Evolutionary conservation across 1,140 invertebrate genomes (phyloP).

Genomic region (Drosophila parvula): DNA sequence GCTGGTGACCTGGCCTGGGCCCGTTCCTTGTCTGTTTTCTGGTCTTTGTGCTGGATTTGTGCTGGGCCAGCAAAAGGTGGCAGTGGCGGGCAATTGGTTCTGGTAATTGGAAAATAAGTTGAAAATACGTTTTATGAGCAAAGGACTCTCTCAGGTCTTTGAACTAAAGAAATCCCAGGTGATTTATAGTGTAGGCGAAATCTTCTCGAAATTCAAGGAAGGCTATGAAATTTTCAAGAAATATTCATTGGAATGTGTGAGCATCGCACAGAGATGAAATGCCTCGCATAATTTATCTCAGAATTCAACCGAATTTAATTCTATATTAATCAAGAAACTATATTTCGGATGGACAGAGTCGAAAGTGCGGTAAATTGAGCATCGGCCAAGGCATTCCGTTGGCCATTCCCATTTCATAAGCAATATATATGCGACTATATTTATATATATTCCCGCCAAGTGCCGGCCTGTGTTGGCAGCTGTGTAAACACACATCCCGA

Average conservation of each 20-base stretch:
- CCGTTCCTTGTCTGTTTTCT: slow-evolving; percentile 22
- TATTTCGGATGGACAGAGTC: slow-evolving; percentile 34
- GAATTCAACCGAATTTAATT: slow-evolving; percentile 32
- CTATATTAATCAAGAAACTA: slow-evolving; percentile 51
- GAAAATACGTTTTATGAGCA: slow-evolving; percentile 40
- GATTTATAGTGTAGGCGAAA: slow-evolving; percentile 9
- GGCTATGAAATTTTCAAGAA: slow-evolving; percentile 6
- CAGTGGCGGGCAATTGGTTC: slow-evolving; percentile 34
- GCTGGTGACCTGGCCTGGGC: slow-evolving; percentile 4
- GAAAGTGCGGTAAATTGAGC: slow-evolving; percentile 42
- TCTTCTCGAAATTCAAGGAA: neutral
- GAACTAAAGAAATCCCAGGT: slow-evolving; percentile 17
- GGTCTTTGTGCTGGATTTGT: slow-evolving; percentile 42
- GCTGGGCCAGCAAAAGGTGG: slow-evolving; percentile 46
- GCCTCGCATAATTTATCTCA: slow-evolving; percentile 36
- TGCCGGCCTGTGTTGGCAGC: slow-evolving; percentile 24
- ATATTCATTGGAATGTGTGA: slow-evolving; percentile 18
- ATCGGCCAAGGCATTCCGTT: slow-evolving; percentile 24
- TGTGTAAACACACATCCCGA: slow-evolving; percentile 41
- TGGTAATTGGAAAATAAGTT: slow-evolving; percentile 56
- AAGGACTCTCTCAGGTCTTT: slow-evolving; percentile 35
- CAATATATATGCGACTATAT: slow-evolving; percentile 14
- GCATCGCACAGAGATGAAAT: slow-evolving; percentile 9
- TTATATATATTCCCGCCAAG: slow-evolving; percentile 32
- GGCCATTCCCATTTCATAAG: slow-evolving; percentile 13